phyloP scores from a whole-genome alignment of 2,888 invertebrate species.

The Horisme vitalbata region DNA sequence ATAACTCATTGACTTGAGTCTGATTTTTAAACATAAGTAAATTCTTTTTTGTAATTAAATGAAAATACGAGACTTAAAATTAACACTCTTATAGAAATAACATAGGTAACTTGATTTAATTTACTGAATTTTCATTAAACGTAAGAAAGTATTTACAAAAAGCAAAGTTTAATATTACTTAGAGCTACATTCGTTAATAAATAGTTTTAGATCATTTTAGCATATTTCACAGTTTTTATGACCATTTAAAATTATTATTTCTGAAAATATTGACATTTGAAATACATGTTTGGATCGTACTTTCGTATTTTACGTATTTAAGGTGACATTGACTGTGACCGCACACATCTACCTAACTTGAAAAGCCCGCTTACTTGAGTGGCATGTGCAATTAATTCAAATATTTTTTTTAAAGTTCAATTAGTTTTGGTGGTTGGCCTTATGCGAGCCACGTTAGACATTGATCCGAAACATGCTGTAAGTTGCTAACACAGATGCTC shows the following conservation, averaged over 20 bases:
- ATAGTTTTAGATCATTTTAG: constrained; percentile 60
- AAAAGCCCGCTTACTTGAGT: too few relatives aligned
- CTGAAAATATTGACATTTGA: not conserved
- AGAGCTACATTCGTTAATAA: constrained; percentile 55
- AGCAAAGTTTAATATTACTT: constrained; percentile 23
- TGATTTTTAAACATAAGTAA: not conserved
- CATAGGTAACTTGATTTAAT: constrained; percentile 35
- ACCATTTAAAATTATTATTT: too few relatives aligned
- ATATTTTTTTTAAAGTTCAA: too few relatives aligned
- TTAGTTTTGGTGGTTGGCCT: too few relatives aligned
- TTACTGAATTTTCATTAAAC: constrained; percentile 18
- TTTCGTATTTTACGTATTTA: too few relatives aligned
- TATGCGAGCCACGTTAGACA: too few relatives aligned
- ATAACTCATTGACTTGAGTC: too few relatives aligned
- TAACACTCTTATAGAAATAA: constrained; percentile 25
- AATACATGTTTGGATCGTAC: not conserved
- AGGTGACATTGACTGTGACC: too few relatives aligned
- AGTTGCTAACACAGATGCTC: too few relatives aligned
- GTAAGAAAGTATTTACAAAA: constrained; percentile 31
- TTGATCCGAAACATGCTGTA: too few relatives aligned
- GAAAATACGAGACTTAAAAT: not conserved
- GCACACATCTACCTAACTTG: too few relatives aligned
- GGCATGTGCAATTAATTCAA: too few relatives aligned
- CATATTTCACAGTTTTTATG: constrained; percentile 29
- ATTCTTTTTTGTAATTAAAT: constrained; percentile 6